Base-by-base conservation (phyloP, 2,113 vertebrate genomes). In the Dryoscopus gambensis region DNA sequence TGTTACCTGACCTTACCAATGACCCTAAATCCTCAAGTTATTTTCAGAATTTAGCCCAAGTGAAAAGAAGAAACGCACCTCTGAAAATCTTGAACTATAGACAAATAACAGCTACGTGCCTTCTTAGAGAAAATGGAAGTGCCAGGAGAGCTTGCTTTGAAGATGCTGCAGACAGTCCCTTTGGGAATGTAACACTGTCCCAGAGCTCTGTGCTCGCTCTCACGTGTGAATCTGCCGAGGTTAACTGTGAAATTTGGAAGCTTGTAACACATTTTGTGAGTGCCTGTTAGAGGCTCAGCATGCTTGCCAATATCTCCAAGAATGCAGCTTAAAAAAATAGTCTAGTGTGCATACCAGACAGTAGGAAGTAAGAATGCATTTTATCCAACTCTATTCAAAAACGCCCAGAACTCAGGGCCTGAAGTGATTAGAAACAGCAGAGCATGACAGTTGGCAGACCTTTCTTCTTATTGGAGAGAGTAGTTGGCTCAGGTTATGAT, bases 241-340 rank as follows among this genome's bases (percentile, higher is more conserved):
- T 33, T 81, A 56, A 60, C 80, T 52, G 59, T 62, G 80, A 93
- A 86, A 84, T 89, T 16, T 89, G 64, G 80, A 87, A 81, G 50
- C 42, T 55, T 44, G 80, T 74, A 90, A 59, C 0, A 0, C 53
- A 47, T 57, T 78, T 81, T 52, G 30, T 39, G 76, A 90, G 80
- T 49, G 89, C 69, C 60, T 86, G 19, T 77, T 78, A 70, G 63
- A 93, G 46, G 68, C 68, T 89, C 21, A 81, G 93, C 13, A 5
- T 21, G 64, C 93, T 89, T 92, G 83, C 91, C 76, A 93, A 22
- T 77, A 90, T 65, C 47, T 83, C 79, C 50, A 94, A 89, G 88
- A 97, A 95, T 78, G 84, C 91, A 84, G 86, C 84, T 93, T 95
- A 95, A 89, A 93, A 95, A 86, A 96, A 95, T 27, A 95, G 42